phyloP scores from a whole-genome alignment of 1,140 invertebrate genomes.

The Zaprionus tsacasi region DNA sequence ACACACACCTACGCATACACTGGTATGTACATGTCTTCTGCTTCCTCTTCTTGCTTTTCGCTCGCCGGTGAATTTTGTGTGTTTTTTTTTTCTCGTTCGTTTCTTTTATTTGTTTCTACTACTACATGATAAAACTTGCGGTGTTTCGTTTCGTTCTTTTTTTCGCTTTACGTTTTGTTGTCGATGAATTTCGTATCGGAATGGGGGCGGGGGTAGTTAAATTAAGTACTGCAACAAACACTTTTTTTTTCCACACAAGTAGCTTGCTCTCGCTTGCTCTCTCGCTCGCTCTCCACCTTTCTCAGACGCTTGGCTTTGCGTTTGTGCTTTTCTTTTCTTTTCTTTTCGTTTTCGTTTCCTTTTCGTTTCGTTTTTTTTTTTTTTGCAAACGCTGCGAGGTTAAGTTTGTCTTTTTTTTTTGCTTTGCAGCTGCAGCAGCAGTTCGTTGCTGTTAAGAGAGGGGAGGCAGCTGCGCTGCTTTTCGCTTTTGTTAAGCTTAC shows the following conservation, averaged over 20 bases:
- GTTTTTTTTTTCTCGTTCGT: constrained; percentile 17
- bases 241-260: constrained; percentile 62
- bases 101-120: constrained; percentile 5
- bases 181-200: constrained; percentile 11
- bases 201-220: constrained; percentile 24
- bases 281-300: constrained; percentile 42
- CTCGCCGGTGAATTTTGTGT: constrained; percentile 33
- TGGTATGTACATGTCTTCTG: constrained; percentile 17
- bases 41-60: constrained; percentile 16
- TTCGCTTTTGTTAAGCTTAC: constrained; percentile 16
- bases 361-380: constrained; percentile 31
- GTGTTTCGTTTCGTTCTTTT: neutral
- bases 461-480: constrained; percentile 24
- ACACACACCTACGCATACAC: constrained; percentile 1
- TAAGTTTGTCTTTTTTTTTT: constrained; percentile 70
- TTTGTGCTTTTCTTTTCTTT: constrained; percentile 34
- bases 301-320: constrained; percentile 42
- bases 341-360: neutral
- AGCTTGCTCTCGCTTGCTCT: constrained; percentile 43
- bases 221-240: constrained; percentile 52
- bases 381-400: constrained; percentile 73
- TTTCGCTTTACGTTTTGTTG: constrained; percentile 15
- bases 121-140: constrained; percentile 10
- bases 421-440: constrained; percentile 44
- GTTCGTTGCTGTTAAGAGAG: constrained; percentile 34